Base-by-base conservation (phyloP, 2,113 vertebrate species). In the Ameiurus melas region DNA sequence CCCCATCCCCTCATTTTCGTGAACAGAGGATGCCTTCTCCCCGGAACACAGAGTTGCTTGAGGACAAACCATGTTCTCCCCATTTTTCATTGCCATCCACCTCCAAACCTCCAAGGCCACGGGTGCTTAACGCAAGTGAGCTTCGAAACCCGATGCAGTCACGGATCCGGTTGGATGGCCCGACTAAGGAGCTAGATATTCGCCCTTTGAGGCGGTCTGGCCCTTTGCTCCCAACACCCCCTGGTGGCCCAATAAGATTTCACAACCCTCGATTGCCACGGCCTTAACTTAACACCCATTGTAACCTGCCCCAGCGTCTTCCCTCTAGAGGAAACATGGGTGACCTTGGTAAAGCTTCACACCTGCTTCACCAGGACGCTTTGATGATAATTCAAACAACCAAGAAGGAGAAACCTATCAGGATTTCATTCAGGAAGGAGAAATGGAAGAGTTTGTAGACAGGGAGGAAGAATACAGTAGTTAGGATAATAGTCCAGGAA, bases 151-250 rank as follows among this genome's bases (percentile, higher is more conserved):
- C 64, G 64, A 95, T 93, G n/a, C 81, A 93, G 0, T 71, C 95
- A 57, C 88, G 93, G 7, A 94, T 94, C 78, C 91, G 92, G 89
- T 96, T 96, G 86, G 94, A 95, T 33, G 94, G 94, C 55, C 94
- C 92, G 12, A 82, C 94, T 84, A 89, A 89, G 68, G 91, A 94
- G 2, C 94, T 94, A 83, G 91, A 88, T 8, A 88, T 93, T 90
- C 96, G 95, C 90, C 93, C 95, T 1, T 91, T 83, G 1, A 91
- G 92, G 80, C 91, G 85, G 43, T 97, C 96, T 64, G 92, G 95
- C 89, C 96, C 96, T 20, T 95, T 98, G 88, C 96, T 99, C 83
- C 98, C 97, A 51, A 97, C 97, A 90, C 96, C 96, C 1, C 93
- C 94, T 14, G 89, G 94, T 88, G 95, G 96, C 89, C 94, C 95